A percentile compares a stretch with the other conserved stretches of the same genome.
Evolutionary conservation across 1,140 invertebrate species (phyloP).

Genomic region (Arctopsyche grandis): DNA sequence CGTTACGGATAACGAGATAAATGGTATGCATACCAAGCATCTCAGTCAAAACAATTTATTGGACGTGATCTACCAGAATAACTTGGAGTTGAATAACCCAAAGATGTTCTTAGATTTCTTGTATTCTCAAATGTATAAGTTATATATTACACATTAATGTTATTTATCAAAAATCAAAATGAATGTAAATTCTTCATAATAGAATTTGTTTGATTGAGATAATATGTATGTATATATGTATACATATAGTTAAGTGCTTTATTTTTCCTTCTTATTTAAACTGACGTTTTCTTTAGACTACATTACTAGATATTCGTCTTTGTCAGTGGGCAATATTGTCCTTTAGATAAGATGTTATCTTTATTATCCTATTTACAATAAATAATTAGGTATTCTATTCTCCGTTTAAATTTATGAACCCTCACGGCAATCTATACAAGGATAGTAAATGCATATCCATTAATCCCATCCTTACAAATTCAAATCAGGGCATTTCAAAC

Average conservation of each 20-base stretch:
- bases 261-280: background rate
- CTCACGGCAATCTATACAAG: background rate
- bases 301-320: background rate
- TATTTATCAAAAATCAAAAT: no score
- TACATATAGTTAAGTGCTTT: no score
- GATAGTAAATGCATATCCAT: background rate
- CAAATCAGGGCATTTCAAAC: background rate
- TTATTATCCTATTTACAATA: constrained; percentile 49
- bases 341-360: constrained; percentile 41
- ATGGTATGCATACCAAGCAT: background rate
- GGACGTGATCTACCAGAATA: constrained; percentile 23
- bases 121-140: no score
- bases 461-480: background rate
- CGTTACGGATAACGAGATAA: constrained; percentile 13
- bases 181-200: no score
- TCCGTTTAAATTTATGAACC: constrained; percentile 18
- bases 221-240: no score
- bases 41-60: constrained; percentile 25
- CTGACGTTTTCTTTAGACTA: background rate
- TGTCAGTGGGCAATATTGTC: constrained; percentile 39
- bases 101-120: no score
- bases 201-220: no score
- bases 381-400: constrained; percentile 49
- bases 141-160: no score
- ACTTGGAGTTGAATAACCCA: constrained; percentile 13